Percentiles rank a stretch among this genome's conserved stretches.
These are phyloP conservation scores for Eulacestoma nigropectus DNA, from an alignment of 2,113 vertebrate species.

Conservation along the genomic window DNA sequence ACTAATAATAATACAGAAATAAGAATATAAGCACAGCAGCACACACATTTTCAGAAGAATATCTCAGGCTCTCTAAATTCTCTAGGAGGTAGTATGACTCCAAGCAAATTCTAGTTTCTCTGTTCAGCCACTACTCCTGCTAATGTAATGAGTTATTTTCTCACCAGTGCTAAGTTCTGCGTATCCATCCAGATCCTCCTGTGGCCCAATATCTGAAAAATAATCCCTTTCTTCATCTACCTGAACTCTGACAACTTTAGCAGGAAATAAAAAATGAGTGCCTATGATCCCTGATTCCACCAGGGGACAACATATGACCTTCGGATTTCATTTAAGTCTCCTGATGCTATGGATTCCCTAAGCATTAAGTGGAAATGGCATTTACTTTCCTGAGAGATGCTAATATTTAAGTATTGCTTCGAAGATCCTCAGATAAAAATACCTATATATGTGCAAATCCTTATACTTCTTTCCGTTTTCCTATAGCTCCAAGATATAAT, in stretches of 20 bases:
- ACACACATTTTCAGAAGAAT: neutral
- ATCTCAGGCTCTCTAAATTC: neutral
- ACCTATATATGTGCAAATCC: conserved; percentile 20
- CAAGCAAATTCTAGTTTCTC: neutral
- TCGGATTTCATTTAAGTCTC: neutral
- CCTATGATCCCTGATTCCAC: neutral
- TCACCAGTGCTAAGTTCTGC: neutral
- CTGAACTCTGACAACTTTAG: neutral
- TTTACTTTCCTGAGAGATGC: neutral
- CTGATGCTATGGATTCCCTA: neutral
- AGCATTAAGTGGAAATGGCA: neutral
- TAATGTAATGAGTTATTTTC: neutral
- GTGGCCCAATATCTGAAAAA: neutral
- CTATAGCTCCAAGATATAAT: neutral
- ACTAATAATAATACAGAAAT: neutral
- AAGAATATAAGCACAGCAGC: neutral
- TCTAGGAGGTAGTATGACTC: neutral
- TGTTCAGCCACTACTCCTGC: neutral
- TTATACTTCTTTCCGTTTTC: neutral
- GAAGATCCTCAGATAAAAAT: neutral
- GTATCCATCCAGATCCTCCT: neutral
- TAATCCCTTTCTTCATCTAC: neutral
- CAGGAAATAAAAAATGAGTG: neutral
- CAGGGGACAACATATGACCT: neutral
- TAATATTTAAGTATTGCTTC: conserved; percentile 10